Evolutionary conservation across 2,888 invertebrate genomes (phyloP).

Genomic region (Agrypnus murinus): DNA sequence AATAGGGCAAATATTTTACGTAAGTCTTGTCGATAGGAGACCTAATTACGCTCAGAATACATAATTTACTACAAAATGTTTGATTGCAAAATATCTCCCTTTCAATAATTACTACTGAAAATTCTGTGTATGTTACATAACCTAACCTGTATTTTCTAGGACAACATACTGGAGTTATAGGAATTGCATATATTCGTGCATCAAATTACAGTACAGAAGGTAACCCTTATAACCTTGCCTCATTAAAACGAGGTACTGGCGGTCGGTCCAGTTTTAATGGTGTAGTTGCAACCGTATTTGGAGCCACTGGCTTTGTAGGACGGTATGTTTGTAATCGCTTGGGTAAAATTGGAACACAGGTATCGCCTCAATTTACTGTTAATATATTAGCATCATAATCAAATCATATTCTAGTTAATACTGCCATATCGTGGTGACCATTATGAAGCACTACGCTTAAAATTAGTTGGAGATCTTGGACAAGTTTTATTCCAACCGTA

Average conservation of each 20-base stretch:
- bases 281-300: slow-evolving; percentile 98
- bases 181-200: slow-evolving; percentile 64
- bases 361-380: too few species aligned
- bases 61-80: too few species aligned
- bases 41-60: too few species aligned
- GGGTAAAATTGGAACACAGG: slow-evolving; percentile 90
- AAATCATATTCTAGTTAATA: slow-evolving; percentile 86
- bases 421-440: slow-evolving; percentile 94
- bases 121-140: slow-evolving; percentile 56
- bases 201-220: slow-evolving; percentile 74
- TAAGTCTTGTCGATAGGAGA: slow-evolving; percentile 60
- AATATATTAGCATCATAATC: too few species aligned
- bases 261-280: slow-evolving; percentile 98
- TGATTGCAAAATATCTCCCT: neutral
- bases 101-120: neutral
- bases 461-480: slow-evolving; percentile 94
- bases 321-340: slow-evolving; percentile 90
- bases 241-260: slow-evolving; percentile 88
- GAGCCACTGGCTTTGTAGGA: slow-evolving; percentile 92
- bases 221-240: slow-evolving; percentile 76
- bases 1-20: slow-evolving; percentile 64
- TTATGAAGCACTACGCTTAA: slow-evolving; percentile 85
- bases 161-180: slow-evolving; percentile 64
- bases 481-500: slow-evolving; percentile 94
- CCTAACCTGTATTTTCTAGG: slow-evolving; percentile 60